These are phyloP conservation scores for Gadus macrocephalus DNA, from an alignment of 2,113 vertebrate genomes.

Conservation along the genomic window DNA sequence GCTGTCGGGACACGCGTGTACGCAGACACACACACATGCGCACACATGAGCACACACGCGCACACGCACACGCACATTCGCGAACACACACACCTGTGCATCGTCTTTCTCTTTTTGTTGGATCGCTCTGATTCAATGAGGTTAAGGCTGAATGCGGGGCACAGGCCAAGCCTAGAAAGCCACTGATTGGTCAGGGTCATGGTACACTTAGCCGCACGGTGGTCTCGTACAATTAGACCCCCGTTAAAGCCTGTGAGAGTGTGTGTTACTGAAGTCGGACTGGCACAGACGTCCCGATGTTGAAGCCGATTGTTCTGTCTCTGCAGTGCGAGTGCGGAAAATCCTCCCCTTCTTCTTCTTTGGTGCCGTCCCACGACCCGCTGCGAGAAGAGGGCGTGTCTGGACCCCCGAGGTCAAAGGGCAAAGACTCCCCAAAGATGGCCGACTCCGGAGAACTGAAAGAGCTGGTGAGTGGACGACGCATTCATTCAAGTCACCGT, in stretches of 20 bases:
- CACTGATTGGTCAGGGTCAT: slow-evolving; percentile 45
- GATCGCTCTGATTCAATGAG: slow-evolving; percentile 45
- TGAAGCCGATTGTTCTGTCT: slow-evolving; percentile 24
- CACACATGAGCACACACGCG: slow-evolving; percentile 42
- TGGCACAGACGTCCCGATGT: slow-evolving; percentile 9
- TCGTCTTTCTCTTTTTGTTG: slow-evolving; percentile 51
- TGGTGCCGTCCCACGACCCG: slow-evolving; percentile 16
- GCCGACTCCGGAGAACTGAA: slow-evolving; percentile 54
- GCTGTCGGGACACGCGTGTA: slow-evolving; percentile 20
- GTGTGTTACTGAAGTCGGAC: background rate
- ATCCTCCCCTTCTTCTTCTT: slow-evolving; percentile 6
- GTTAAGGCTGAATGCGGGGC: slow-evolving; percentile 18
- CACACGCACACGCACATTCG: slow-evolving; percentile 13
- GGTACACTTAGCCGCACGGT: background rate
- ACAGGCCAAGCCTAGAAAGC: slow-evolving; percentile 10
- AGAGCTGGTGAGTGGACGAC: slow-evolving; percentile 57
- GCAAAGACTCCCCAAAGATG: slow-evolving; percentile 46
- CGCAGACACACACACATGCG: slow-evolving; percentile 19
- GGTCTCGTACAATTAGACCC: background rate
- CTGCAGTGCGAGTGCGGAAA: slow-evolving; percentile 48
- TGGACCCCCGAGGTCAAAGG: slow-evolving; percentile 28
- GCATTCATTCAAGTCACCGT: background rate
- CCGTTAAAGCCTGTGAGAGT: background rate
- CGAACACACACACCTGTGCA: slow-evolving; percentile 64
- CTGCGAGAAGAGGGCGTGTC: slow-evolving; percentile 36